Base-by-base conservation (phyloP, 2,797 vertebrate genomes). In the Labroides dimidiatus region DNA sequence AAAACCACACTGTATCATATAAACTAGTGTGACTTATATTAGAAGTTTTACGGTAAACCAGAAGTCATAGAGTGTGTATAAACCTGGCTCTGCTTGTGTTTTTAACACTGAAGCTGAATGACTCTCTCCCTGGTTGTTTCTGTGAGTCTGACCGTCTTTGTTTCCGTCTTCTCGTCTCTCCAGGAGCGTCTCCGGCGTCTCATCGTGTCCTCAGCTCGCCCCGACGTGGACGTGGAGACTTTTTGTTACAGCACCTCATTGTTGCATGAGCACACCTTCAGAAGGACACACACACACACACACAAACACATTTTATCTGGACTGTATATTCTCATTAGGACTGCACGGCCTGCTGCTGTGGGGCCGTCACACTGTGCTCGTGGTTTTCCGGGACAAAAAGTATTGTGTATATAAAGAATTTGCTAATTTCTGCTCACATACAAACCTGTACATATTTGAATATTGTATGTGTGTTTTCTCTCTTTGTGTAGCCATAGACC, bases 361-460 rank as follows among this genome's bases (percentile, higher is more conserved):
- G 68, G 36, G 78, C 74, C 58, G 56, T 51, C 23, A 69, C 78
- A 60, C 72, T 81, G 73, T 49, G 55, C 69, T 73, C 6, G 20
- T 61, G 52, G 61, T 6, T 70, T n/a, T n/a, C n/a, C n/a, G n/a
- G 75, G 84, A 86, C 77, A 27, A 53, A 24, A 81, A 13, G 53
- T 73, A 63, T 48, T 83, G 49, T 94, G 81, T 93, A 92, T 87
- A 94, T 92, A 93, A 92, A 75, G 85, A 87, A 87, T 91, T 93
- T 92, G 80, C 84, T 88, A 71, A 89, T 84, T 84, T 84, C 70
- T 50, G 71, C 85, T 92, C 83, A 76, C 90, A 93, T 91, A 90
- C 87, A 89, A 49, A 87, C 84, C 67, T 94, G 93, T 95, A 94
- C 80, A 94, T 94, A 94, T 94, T 93, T 94, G 84, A 52, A 86